Evolutionary conservation across 1,140 invertebrate species (phyloP).

Genomic region (Danaus plexippus): DNA sequence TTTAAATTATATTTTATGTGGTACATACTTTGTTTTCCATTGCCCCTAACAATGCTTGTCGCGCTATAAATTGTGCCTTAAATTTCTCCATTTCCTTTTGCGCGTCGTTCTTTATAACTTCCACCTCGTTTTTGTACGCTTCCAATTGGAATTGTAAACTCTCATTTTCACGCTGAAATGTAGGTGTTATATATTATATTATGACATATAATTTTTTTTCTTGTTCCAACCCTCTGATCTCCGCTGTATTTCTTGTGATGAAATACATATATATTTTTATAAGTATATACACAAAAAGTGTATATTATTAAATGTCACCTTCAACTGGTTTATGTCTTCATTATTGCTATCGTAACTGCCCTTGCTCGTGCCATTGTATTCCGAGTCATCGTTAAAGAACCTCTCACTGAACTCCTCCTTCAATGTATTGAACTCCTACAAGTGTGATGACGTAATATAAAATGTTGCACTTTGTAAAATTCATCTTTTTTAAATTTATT

Average conservation of each 20-base stretch:
- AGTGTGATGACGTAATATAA: constrained; percentile 14
- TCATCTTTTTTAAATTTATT: too few relatives aligned
- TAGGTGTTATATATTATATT: too few relatives aligned
- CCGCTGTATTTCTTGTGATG: too few relatives aligned
- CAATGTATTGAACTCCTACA: constrained; percentile 57
- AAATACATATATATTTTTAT: too few relatives aligned
- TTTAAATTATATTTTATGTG: too few relatives aligned
- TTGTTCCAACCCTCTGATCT: too few relatives aligned
- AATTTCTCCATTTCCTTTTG: constrained; percentile 65
- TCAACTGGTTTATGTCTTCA: constrained; percentile 46
- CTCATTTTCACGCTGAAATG: constrained; percentile 87
- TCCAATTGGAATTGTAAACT: constrained; percentile 92
- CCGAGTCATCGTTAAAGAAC: constrained; percentile 45
- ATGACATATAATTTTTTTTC: too few relatives aligned
- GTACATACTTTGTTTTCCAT: constrained; percentile 50
- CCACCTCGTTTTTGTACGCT: constrained; percentile 93
- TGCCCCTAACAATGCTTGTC: constrained; percentile 48
- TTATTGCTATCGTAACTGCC: constrained; percentile 20
- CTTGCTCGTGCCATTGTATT: constrained; percentile 38
- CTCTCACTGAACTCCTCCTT: constrained; percentile 64
- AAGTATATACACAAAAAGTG: too few relatives aligned
- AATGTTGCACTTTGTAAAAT: too few relatives aligned
- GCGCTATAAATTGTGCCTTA: constrained; percentile 60
- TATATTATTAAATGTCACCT: constrained; percentile 26
- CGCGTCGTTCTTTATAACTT: constrained; percentile 77